Evolutionary conservation across 1,140 invertebrate species (phyloP).

Genomic region (Tetragonula clypearis): DNA sequence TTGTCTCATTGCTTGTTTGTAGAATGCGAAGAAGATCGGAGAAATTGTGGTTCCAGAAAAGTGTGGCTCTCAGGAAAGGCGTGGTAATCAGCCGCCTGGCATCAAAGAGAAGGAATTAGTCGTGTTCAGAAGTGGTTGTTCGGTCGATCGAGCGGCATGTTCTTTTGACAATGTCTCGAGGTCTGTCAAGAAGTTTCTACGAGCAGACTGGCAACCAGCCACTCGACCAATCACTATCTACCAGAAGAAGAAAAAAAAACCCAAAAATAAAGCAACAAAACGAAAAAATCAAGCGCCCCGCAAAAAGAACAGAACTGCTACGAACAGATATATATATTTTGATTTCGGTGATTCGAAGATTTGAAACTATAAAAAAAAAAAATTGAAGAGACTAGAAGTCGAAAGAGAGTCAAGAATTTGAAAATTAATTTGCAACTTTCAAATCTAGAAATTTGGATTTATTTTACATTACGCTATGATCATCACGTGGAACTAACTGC

Average conservation of each 20-base stretch:
- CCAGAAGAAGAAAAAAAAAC: conserved; percentile 22
- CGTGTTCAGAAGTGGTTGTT: conserved; percentile 56
- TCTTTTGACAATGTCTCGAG: conserved; percentile 49
- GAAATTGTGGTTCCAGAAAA: conserved; percentile 9
- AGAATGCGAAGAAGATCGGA: background rate
- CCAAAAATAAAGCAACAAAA: conserved; percentile 7
- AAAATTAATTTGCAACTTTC: too few species aligned
- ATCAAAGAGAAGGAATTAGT: conserved; percentile 65
- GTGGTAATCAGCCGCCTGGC: conserved; percentile 41
- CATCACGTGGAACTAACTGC: too few species aligned
- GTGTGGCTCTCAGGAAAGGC: conserved; percentile 31
- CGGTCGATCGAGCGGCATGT: conserved; percentile 58
- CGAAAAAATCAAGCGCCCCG: background rate
- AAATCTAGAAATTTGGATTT: too few species aligned
- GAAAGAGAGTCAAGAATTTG: background rate
- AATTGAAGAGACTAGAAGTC: background rate
- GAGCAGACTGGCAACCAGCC: conserved; percentile 52
- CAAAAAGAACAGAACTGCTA: background rate
- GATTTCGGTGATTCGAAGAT: background rate
- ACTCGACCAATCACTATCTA: conserved; percentile 62
- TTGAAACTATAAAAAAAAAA: background rate
- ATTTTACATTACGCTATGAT: too few species aligned
- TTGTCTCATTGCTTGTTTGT: background rate
- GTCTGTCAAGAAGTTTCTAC: conserved; percentile 57
- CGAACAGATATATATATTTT: background rate